Conservation (phyloP, 1,140 invertebrate species). For the Drosophila malerkotliana region DNA sequence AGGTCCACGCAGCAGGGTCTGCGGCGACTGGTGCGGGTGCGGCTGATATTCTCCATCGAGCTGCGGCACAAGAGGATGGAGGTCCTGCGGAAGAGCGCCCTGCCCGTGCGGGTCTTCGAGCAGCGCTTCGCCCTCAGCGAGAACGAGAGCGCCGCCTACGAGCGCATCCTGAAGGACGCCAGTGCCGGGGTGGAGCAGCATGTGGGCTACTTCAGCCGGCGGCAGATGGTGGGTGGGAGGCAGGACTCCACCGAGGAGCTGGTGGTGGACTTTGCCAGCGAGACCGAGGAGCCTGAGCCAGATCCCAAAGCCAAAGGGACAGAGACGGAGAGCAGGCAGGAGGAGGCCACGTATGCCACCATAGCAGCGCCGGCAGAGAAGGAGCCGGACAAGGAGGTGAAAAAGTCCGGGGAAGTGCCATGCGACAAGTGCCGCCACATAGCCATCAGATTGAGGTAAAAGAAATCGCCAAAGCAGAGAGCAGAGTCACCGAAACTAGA, state of each 20-base stretch:
- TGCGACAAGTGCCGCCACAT: constrained; percentile 76
- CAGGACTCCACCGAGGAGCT: constrained; percentile 28
- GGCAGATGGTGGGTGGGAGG: constrained; percentile 21
- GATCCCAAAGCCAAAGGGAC: neutral
- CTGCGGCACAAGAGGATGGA: constrained; percentile 79
- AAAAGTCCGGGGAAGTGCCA: constrained; percentile 58
- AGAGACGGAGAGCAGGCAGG: constrained; percentile 3
- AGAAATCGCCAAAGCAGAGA: neutral
- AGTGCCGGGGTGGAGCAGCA: constrained; percentile 72
- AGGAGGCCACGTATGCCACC: constrained; percentile 55
- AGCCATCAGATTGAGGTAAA: constrained; percentile 79
- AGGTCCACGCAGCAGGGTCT: constrained; percentile 50
- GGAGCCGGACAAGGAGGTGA: neutral
- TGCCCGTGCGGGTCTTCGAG: constrained; percentile 72
- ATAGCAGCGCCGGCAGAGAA: constrained; percentile 33
- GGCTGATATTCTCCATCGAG: constrained; percentile 78
- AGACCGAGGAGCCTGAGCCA: constrained; percentile 44
- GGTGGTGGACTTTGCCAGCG: constrained; percentile 69
- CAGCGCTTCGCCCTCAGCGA: constrained; percentile 68
- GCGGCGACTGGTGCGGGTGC: constrained; percentile 69
- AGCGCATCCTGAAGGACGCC: constrained; percentile 67
- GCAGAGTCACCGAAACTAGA: constrained; percentile 3
- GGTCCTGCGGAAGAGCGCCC: constrained; percentile 64
- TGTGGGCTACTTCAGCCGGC: constrained; percentile 70
- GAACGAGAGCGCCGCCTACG: constrained; percentile 70